phyloP scores from a whole-genome alignment of 1,140 invertebrate species.

The Bombus picipes region DNA sequence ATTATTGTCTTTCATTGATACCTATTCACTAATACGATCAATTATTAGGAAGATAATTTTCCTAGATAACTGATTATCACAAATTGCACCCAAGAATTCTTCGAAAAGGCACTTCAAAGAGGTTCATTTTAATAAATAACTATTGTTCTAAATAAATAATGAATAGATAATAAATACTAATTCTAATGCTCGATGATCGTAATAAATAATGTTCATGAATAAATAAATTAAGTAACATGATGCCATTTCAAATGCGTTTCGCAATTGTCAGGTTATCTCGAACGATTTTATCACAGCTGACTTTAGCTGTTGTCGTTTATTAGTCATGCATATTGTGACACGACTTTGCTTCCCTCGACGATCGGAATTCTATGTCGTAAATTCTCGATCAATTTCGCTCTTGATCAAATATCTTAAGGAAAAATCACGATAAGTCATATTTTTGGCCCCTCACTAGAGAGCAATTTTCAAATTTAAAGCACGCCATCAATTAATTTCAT shows the following conservation, averaged over 20 bases:
- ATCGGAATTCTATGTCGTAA: constrained; percentile 8
- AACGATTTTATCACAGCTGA: constrained; percentile 41
- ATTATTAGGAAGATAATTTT: constrained; percentile 26
- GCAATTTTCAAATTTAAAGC: background rate
- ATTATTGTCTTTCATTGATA: constrained; percentile 59
- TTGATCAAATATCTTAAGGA: background rate
- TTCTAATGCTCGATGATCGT: background rate
- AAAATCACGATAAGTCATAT: background rate
- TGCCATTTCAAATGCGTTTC: background rate
- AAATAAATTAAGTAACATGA: constrained; percentile 53
- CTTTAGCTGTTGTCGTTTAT: constrained; percentile 7
- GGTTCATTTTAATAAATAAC: constrained; percentile 59
- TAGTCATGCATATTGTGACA: constrained; percentile 23
- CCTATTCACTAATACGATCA: constrained; percentile 28
- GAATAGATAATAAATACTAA: constrained; percentile 59
- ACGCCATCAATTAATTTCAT: no score
- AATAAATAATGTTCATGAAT: constrained; percentile 55
- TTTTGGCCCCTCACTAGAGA: background rate
- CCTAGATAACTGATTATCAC: constrained; percentile 48
- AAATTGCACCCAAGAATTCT: constrained; percentile 25
- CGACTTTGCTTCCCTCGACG: background rate
- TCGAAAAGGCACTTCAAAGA: constrained; percentile 6
- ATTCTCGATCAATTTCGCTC: background rate
- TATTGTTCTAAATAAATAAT: constrained; percentile 52
- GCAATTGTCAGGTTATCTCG: constrained; percentile 26